Evolutionary conservation across 2,797 vertebrate species (phyloP).

Genomic region (Garrulus glandarius): DNA sequence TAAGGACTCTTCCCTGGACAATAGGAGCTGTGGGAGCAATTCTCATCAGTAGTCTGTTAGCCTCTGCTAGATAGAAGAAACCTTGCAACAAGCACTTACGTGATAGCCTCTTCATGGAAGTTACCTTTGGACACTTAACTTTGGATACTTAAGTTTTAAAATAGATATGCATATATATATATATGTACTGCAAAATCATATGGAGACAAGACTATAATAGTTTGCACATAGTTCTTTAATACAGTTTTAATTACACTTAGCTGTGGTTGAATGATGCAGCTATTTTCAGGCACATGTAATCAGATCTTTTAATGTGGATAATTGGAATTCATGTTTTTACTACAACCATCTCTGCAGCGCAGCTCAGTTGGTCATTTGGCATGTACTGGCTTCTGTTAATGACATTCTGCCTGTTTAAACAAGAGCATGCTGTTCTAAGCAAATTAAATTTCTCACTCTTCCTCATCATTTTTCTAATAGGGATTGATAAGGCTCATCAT

Average conservation of each 20-base stretch:
- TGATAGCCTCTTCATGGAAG: not conserved
- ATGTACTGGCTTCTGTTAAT: not conserved
- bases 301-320: not conserved
- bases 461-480: not conserved
- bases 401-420: not conserved
- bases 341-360: not conserved
- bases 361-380: not conserved
- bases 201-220: not conserved
- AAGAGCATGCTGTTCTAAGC: not conserved
- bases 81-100: not conserved
- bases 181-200: not conserved
- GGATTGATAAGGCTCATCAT: not conserved
- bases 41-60: not conserved
- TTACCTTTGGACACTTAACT: not conserved
- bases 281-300: not conserved
- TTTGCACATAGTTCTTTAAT: not conserved
- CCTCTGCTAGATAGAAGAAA: not conserved
- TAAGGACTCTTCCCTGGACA: not conserved
- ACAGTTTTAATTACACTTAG: not conserved
- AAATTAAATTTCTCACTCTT: slow-evolving; percentile 13
- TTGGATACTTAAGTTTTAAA: no score
- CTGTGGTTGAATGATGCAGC: not conserved
- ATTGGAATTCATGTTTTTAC: slow-evolving; percentile 9
- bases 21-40: not conserved
- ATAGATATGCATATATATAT: not conserved